Evolutionary conservation across 2,797 vertebrate genomes (phyloP), one percentile per base, ranked within the genome.

Genomic region (Alosa sapidissima): DNA sequence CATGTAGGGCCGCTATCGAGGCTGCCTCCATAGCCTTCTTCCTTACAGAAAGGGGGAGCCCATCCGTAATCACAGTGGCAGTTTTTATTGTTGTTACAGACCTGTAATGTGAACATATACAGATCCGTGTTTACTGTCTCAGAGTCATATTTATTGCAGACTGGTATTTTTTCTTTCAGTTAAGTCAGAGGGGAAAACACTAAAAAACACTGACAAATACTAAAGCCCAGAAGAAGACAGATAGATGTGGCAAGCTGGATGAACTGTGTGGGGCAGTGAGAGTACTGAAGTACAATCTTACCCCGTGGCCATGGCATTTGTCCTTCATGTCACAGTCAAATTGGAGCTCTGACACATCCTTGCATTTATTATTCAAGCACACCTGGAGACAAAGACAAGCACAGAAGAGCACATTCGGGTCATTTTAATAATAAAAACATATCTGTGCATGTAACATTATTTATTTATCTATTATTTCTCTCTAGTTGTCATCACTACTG

Each of bases 31-130:
- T 97, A 97, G 88, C 98, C 98, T 28, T 91, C 91, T 2, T 89
- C 86, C 48, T 97, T 93, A 55, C 98, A 99, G 90, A 88, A 85
- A 0, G 98, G 97, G 1, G 96, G 96, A 1, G 94, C 97, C 98
- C 98, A 98, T 88, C 95, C 95, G 0, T 93, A 60, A 0, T 96
- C 92, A 89, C 98, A 99, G 93, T 99, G 98, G 88, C 98, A 99
- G 92, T 98, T 98, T 92, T 91, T 96, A 92, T 99, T 99, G 90
- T 93, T 99, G 91, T 99, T 99, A 92, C 98, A 99, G 65, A 99
- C 96, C 98, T 99, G 75, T 10, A 90, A 0, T 84, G 88, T 24
- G 9, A 58, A 58, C 55, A 58, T 24, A 55, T 24, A 6, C 16
- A 55, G 19, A 19, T 6, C 52, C 3, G 10, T 54, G 13, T 54